Evolutionary conservation across 2,113 vertebrate genomes (phyloP), one percentile per base, ranked within the genome.

Genomic region (Corythornis cristatus): DNA sequence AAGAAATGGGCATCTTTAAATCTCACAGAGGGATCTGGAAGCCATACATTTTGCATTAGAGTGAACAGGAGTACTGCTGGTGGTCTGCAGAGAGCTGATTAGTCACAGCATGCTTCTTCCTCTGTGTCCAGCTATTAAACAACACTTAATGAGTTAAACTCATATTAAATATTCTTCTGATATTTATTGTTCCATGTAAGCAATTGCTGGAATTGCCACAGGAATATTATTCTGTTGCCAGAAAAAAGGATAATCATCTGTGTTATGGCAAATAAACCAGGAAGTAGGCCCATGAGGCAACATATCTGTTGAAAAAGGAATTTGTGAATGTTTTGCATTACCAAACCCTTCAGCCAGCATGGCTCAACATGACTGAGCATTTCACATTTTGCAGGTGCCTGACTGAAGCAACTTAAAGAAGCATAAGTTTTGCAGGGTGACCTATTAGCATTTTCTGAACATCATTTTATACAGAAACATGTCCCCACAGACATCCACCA

Each of bases 161-260:
- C 11, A 4, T n/a, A 68, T 84, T 86, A 90, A 90, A 83, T 65
- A 83, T 86, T 86, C 83, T 71, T 70, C 76, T 86, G 35, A n/a
- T 90, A 81, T 92, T 93, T 90, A 77, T 54, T 90, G 73, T 72
- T 90, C 77, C 45, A 57, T 25, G 29, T 64, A 92, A 90, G 54
- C 20, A 91, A 79, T 42, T 66, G 45, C 68, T 81, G 73, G 28
- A 70, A 42, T 74, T 75, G 43, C 48, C 65, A 93, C 33, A 88
- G 71, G 75, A 82, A 89, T 79, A 85, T 18, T 56, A 26, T 40
- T 82, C 53, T 72, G 20, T 50, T 91, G 35, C 67, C 71, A 88
- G 75, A 85, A 91, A 85, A 83, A 21, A 90, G 8, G 42, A 62
- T 71, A 87, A 89, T 16, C 26, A 46, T 67, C 46, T 79, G 4